Conservation (phyloP, 92 coral and sea anemone species). For the Siderastrea siderea region DNA sequence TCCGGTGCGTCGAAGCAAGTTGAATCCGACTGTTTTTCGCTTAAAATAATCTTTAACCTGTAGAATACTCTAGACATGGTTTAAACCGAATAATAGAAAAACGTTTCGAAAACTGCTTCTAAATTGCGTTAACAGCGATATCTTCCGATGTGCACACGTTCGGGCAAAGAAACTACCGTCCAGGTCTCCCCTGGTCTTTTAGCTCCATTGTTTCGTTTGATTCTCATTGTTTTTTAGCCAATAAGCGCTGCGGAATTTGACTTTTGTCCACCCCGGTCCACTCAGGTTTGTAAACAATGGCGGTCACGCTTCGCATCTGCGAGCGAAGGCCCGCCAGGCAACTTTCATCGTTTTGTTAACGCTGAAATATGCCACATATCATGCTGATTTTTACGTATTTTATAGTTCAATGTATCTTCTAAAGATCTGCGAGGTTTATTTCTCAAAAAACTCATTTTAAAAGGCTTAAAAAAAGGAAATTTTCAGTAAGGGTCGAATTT, state of each 20-base stretch:
- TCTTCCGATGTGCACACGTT: neutral
- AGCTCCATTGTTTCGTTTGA: slow-evolving; percentile 18
- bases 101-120: slow-evolving; percentile 45
- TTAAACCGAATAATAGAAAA: slow-evolving; percentile 33
- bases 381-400: neutral
- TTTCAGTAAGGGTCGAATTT: neutral
- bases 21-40: slow-evolving; percentile 6
- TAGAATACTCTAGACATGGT: slow-evolving; percentile 31
- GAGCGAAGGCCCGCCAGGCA: neutral
- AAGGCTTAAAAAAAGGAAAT: neutral
- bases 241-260: slow-evolving; percentile 37
- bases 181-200: neutral
- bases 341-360: neutral
- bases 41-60: slow-evolving; percentile 11
- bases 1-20: slow-evolving; percentile 31
- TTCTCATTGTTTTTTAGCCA: slow-evolving; percentile 26
- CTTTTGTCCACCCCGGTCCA: slow-evolving; percentile 23
- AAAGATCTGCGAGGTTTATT: neutral
- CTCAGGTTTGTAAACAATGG: neutral
- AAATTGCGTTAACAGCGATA: slow-evolving; percentile 11
- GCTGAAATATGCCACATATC: neutral
- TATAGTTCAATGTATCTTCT: neutral
- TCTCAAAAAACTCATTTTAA: neutral
- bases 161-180: slow-evolving; percentile 26
- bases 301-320: neutral